phyloP scores from a whole-genome alignment of 2,888 invertebrate species.

The Athalia circularis region DNA sequence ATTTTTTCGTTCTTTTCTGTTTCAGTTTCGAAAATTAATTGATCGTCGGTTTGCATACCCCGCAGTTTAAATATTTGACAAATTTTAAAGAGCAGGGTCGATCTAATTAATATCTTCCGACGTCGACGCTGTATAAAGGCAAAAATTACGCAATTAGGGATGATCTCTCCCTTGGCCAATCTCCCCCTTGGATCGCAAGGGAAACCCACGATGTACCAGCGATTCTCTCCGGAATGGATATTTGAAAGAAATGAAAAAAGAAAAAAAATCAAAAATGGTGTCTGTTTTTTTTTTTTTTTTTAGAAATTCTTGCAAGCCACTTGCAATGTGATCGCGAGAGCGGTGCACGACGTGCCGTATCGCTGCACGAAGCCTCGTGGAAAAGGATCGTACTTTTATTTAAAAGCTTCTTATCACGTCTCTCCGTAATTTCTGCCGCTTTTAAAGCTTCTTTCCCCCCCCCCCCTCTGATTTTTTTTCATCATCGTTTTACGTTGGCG shows the following conservation, averaged over 20 bases:
- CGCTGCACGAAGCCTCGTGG: not conserved
- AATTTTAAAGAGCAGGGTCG: not conserved
- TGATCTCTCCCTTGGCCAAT: too few species aligned
- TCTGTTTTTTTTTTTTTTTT: not conserved
- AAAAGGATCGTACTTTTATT: not conserved
- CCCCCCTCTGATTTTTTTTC: not conserved
- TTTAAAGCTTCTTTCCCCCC: too few species aligned
- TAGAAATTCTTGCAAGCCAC: not conserved
- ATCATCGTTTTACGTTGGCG: not conserved
- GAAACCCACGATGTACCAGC: too few species aligned
- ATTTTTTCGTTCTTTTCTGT: too few species aligned
- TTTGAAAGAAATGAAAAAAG: too few species aligned
- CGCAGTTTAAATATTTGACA: conserved; percentile 15
- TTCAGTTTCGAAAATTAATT: too few species aligned
- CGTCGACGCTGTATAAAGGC: not conserved
- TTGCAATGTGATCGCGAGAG: not conserved
- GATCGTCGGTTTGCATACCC: too few species aligned
- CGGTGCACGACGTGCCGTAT: conserved; percentile 15
- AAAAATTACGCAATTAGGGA: not conserved
- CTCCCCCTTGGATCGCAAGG: too few species aligned
- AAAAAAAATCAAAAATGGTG: too few species aligned
- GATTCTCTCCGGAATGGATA: too few species aligned
- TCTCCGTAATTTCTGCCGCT: too few species aligned
- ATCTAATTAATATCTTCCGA: conserved; percentile 20
- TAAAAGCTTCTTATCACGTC: conserved; percentile 7